These are phyloP conservation scores for Linnaemya vulpina DNA, from an alignment of 2,888 invertebrate genomes.

Conservation along the genomic window DNA sequence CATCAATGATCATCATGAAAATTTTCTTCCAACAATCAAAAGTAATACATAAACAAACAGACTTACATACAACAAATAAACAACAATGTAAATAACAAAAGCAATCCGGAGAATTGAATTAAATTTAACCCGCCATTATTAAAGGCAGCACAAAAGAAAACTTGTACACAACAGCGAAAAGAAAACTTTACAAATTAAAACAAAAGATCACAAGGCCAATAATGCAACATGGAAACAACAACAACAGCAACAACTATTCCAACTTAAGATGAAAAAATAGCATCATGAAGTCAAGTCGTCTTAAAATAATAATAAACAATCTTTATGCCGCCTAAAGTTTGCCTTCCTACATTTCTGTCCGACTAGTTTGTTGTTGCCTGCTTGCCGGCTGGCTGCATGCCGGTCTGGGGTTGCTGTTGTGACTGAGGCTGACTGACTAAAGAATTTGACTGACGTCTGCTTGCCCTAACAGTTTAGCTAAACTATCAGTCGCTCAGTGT, in stretches of 20 bases:
- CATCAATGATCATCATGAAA: slow-evolving; percentile 25
- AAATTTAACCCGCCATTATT: slow-evolving; percentile 68
- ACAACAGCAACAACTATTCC: slow-evolving; percentile 15
- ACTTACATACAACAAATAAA: slow-evolving; percentile 25
- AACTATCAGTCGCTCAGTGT: slow-evolving; percentile 51
- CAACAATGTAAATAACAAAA: slow-evolving; percentile 43
- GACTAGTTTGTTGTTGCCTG: not conserved
- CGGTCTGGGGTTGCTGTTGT: not conserved
- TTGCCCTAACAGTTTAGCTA: slow-evolving; percentile 7
- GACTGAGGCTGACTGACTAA: not conserved
- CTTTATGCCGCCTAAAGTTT: slow-evolving; percentile 52
- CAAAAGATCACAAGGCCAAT: slow-evolving; percentile 72
- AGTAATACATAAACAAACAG: slow-evolving; percentile 53
- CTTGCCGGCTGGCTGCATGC: slow-evolving; percentile 21
- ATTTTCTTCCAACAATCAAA: slow-evolving; percentile 67
- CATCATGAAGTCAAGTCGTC: slow-evolving; percentile 36
- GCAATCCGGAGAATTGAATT: slow-evolving; percentile 61
- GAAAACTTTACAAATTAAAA: slow-evolving; percentile 70
- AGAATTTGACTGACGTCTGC: not conserved
- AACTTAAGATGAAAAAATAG: slow-evolving; percentile 28
- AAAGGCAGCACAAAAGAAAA: slow-evolving; percentile 41
- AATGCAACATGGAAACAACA: slow-evolving; percentile 63
- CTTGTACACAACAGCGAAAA: slow-evolving; percentile 43
- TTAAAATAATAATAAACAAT: slow-evolving; percentile 68
- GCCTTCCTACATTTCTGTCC: slow-evolving; percentile 39